Evolutionary conservation across 1,140 invertebrate genomes (phyloP).

Genomic region (Drosophila yakuba): DNA sequence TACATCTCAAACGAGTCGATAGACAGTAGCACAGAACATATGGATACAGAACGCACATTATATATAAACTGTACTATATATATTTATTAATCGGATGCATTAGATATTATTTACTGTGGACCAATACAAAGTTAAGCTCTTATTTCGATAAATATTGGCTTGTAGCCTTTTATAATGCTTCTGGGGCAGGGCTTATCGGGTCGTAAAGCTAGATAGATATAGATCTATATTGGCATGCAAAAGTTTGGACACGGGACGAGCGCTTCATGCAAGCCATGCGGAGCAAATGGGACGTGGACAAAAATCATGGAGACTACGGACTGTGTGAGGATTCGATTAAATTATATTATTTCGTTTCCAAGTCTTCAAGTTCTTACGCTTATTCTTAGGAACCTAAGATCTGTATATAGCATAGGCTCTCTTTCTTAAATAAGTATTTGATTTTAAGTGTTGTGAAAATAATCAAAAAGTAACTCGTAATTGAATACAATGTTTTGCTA

Average conservation of each 20-base stretch:
- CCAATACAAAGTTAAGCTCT: conserved; percentile 22
- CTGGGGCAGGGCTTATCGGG: background rate
- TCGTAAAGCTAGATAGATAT: conserved; percentile 5
- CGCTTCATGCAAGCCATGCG: conserved; percentile 65
- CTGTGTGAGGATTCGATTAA: background rate
- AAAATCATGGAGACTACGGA: conserved; percentile 31
- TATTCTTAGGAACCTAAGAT: too few relatives aligned
- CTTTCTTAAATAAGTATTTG: too few relatives aligned
- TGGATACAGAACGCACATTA: conserved; percentile 55
- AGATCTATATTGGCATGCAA: conserved; percentile 41
- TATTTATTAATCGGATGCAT: conserved; percentile 7
- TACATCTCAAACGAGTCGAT: conserved; percentile 64
- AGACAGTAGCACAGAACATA: conserved; percentile 66
- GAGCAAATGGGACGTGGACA: conserved; percentile 44
- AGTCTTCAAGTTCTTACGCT: too few relatives aligned
- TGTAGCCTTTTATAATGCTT: conserved; percentile 38
- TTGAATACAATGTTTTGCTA: too few relatives aligned
- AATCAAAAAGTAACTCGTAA: too few relatives aligned
- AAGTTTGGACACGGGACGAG: conserved; percentile 55
- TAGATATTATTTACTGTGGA: conserved; percentile 18
- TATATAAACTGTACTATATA: conserved; percentile 28
- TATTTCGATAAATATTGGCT: background rate
- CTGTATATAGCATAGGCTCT: too few relatives aligned
- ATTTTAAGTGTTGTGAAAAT: too few relatives aligned
- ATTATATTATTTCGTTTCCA: background rate